Evolutionary conservation across 2,888 invertebrate genomes (phyloP), one percentile per base, ranked within the genome.

Genomic region (Lissonota sp.): DNA sequence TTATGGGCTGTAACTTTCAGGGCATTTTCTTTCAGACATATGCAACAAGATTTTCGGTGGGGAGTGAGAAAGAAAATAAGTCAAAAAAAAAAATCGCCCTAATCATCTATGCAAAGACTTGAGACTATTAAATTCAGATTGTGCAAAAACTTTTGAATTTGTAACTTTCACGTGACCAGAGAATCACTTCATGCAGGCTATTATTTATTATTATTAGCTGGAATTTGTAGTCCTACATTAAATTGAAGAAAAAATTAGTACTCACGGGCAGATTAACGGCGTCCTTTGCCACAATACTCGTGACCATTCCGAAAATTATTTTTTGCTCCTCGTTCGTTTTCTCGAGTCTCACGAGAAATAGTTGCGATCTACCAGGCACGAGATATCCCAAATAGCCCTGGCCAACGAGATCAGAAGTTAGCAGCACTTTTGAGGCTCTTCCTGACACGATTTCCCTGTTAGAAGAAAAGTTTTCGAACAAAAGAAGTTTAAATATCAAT

Each of bases 321-420:
- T 96, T 94, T 14, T 95, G 95, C 78, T 94, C 94, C 0, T 93
- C 93, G 85, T 95, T 95, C 0, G 95, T 94, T 84, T 95, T 95
- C 86, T 96, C 95, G 46, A 97, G 92, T 86, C 95, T 94, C 6
- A 96, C 94, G 82, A 96, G 95, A 89, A 95, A 95, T 5, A 97
- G 92, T 87, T 95, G 95, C 84, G 94, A 95, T 69, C 95, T 94
- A 80, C 94, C 93, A 0, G 95, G 93, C 4, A 96, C 93, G 60
- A 97, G 92, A 90, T 97, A 98, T 89, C 98, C 98, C 8, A 99
- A 92, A 89, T 96, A 98, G 84, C 95, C 95, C 90, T 98, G 97
- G 0, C 97, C 97, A 49, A 97, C 96, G 67, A 98, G 93, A 93
- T 99, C 98, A n/a, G 95, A 95, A 67, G 96, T 96, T 39, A 98